A percentile compares a stretch with the other conserved stretches of the same genome.
Conservation (phyloP, 1,140 invertebrate genomes). For the Drosophila ogumai region DNA sequence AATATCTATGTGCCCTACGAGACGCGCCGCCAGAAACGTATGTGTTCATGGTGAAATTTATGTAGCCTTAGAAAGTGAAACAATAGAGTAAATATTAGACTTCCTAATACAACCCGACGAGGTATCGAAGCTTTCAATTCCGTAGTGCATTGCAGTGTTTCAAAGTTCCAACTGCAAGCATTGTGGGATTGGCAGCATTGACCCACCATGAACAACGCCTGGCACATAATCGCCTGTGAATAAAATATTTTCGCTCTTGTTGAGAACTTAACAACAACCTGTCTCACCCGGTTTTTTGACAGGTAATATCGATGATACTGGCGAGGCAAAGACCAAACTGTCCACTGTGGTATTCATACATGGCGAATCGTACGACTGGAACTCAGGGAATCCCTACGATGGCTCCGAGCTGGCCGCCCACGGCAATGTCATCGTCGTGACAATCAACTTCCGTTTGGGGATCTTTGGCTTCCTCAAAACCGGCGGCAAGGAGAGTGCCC, state of each 20-base stretch:
- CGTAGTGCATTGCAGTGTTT: constrained; percentile 97
- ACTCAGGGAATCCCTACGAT: constrained; percentile 97
- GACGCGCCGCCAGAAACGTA: constrained; percentile 76
- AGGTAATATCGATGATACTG: constrained; percentile 43
- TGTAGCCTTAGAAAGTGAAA: neutral
- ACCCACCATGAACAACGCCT: constrained; percentile 14
- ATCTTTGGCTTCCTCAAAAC: constrained; percentile 98
- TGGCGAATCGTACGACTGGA: constrained; percentile 97
- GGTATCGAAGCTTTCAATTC: constrained; percentile 90
- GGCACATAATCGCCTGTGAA: neutral
- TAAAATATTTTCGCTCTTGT: neutral
- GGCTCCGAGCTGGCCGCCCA: constrained; percentile 95
- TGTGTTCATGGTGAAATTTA: neutral
- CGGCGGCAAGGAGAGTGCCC: constrained; percentile 92
- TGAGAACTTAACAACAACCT: too few relatives aligned
- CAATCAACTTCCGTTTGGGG: constrained; percentile 98
- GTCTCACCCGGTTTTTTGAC: neutral
- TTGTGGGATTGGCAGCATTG: constrained; percentile 91
- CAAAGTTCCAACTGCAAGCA: constrained; percentile 91
- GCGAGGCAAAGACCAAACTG: constrained; percentile 67
- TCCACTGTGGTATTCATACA: constrained; percentile 96
- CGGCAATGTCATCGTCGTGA: constrained; percentile 97
- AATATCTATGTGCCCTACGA: constrained; percentile 95
- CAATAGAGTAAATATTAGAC: neutral
- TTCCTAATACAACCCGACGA: neutral